Conservation (phyloP, 1,140 invertebrate genomes). For the Anoplolepis gracilipes region DNA sequence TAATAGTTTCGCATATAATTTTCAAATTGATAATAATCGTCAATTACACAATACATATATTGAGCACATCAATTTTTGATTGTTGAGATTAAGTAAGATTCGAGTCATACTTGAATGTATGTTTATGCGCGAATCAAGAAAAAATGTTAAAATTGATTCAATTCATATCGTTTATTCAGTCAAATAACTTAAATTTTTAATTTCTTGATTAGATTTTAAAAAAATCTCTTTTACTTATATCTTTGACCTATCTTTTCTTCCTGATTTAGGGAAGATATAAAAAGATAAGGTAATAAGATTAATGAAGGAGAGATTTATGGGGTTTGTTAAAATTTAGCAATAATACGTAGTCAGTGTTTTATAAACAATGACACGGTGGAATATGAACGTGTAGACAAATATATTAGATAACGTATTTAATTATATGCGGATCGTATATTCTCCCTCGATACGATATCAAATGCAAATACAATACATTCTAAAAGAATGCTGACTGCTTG, state of each 20-base stretch:
- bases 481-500: conserved; percentile 75
- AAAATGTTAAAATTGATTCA: background rate
- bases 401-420: conserved; percentile 48
- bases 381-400: background rate
- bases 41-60: background rate
- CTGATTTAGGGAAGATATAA: background rate
- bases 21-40: background rate
- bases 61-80: background rate
- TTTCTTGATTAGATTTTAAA: conserved; percentile 16
- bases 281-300: conserved; percentile 53
- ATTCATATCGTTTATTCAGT: conserved; percentile 10
- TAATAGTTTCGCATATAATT: background rate
- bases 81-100: conserved; percentile 1
- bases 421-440: conserved; percentile 44
- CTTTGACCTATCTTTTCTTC: background rate
- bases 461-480: conserved; percentile 72
- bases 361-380: conserved; percentile 80
- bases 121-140: background rate
- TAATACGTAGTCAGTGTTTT: conserved; percentile 84
- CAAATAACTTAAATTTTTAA: background rate
- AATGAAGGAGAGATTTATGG: conserved; percentile 42
- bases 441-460: conserved; percentile 49
- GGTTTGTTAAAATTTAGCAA: conserved; percentile 86
- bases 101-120: background rate
- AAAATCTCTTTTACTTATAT: background rate